Base-by-base conservation (phyloP, 1,140 invertebrate species). In the Aricia agestis region DNA sequence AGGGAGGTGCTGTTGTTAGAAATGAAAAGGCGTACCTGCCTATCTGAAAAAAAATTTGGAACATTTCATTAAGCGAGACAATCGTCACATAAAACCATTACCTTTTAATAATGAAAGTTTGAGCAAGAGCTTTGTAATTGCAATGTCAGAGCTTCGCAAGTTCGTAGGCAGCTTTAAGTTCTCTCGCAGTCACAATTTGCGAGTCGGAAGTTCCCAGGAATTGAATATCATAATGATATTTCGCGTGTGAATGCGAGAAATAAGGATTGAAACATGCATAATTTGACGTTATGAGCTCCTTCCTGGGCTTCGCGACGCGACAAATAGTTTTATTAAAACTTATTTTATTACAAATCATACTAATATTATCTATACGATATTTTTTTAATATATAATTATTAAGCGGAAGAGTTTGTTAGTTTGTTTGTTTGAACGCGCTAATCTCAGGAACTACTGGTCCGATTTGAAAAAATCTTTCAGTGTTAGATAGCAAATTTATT, bases 91-190 rank as follows among this genome's bases (percentile, higher is more conserved):
- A 36, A 52, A 52, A 52, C 45, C 13, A 52, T 52, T 52, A 52
- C 45, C 45, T 52, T 52, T 52, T 63, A 63, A 19, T 63, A 63
- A 63, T 3, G 18, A 63, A 63, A 63, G 59, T 25, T 63, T 63
- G 19, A 63, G 59, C 59, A 25, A 63, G 59, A 63, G 59, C 59
- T 63, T 63, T 63, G 59, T 19, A 63, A 63, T 63, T 63, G 59
- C 59, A 63, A 19, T 63, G 59, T 63, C 59, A 63, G 59, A 63
- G 59, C 17, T 63, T 63, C 59, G 17, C 59, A 31, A 63, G 59
- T 63, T 63, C 18, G 18, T 31, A 63, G 18, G 59, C 59, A 63
- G 59, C 59, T 63, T 63, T 63, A 63, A 19, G 59, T 63, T 63
- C 19, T 17, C 18, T 63, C 59, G 59, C 10, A 63, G 10, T 63